phyloP scores from a whole-genome alignment of 2,888 invertebrate genomes.

The Platycnemis pennipes region DNA sequence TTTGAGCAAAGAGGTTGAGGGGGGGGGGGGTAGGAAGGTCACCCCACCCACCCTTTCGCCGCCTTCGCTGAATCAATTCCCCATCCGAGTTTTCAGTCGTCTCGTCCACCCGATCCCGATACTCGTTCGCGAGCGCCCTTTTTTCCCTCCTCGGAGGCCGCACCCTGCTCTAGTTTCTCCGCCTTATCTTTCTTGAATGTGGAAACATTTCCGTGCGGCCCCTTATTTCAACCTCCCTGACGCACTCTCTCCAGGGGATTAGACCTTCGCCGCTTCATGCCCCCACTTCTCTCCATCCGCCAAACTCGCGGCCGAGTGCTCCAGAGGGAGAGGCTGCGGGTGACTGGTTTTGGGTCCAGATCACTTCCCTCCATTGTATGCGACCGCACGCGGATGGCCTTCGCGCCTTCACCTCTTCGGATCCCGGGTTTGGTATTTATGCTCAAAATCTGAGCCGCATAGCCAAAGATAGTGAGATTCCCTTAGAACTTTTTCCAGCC shows the following conservation, averaged over 20 bases:
- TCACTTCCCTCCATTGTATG: not conserved
- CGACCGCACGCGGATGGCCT: not conserved
- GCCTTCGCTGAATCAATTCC: not conserved
- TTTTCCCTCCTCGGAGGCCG: too few relatives aligned
- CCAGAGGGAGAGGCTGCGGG: too few relatives aligned
- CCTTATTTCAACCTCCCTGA: too few relatives aligned
- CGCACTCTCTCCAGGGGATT: too few relatives aligned
- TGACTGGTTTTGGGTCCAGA: too few relatives aligned
- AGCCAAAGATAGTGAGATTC: constrained; percentile 69
- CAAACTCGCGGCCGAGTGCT: too few relatives aligned
- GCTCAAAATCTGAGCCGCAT: constrained; percentile 75
- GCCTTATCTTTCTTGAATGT: too few relatives aligned
- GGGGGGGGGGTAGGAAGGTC: not conserved
- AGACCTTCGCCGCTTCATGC: too few relatives aligned
- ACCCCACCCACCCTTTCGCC: not conserved
- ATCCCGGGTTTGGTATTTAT: constrained; percentile 74
- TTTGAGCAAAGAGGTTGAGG: not conserved
- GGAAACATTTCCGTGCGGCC: too few relatives aligned
- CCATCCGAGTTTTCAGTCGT: not conserved
- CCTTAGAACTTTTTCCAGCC: too few relatives aligned
- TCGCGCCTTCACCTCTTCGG: constrained; percentile 5
- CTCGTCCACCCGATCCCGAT: not conserved
- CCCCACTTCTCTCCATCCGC: too few relatives aligned
- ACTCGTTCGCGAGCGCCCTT: not conserved
- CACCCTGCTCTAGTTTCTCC: too few relatives aligned